Evolutionary conservation across 2,797 vertebrate genomes (phyloP).

Genomic region (Enteromius treurensis): DNA sequence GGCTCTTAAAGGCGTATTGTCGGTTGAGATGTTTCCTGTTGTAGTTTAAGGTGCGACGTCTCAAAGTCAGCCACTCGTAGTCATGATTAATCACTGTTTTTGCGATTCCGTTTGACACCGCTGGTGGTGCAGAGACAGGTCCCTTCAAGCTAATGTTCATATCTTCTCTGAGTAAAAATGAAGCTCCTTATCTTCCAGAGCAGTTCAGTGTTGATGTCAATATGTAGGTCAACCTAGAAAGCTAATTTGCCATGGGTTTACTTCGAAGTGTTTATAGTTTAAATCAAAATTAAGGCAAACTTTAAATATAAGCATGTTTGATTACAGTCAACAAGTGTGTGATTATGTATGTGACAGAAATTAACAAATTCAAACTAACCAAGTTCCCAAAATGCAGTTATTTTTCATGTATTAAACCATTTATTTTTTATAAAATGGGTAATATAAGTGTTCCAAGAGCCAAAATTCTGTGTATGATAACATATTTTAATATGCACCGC

Average conservation of each 20-base stretch:
- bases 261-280: not conserved
- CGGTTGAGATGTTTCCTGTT: not conserved
- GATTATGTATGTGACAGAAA: not conserved
- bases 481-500: not conserved
- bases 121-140: not conserved
- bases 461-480: too few species aligned
- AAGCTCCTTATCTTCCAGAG: not conserved
- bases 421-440: not conserved
- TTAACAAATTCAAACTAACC: not conserved
- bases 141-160: not conserved
- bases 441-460: not conserved
- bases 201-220: not conserved
- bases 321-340: not conserved
- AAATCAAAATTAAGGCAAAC: not conserved
- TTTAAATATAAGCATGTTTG: not conserved
- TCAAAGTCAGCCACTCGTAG: not conserved
- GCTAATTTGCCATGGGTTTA: not conserved
- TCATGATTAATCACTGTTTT: not conserved
- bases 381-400: not conserved
- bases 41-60: not conserved
- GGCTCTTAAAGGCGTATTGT: not conserved
- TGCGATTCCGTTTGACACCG: not conserved
- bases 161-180: not conserved
- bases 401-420: not conserved
- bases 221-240: not conserved